Conservation (phyloP, 2,113 vertebrate genomes). For the Lamprologus speciosus region DNA sequence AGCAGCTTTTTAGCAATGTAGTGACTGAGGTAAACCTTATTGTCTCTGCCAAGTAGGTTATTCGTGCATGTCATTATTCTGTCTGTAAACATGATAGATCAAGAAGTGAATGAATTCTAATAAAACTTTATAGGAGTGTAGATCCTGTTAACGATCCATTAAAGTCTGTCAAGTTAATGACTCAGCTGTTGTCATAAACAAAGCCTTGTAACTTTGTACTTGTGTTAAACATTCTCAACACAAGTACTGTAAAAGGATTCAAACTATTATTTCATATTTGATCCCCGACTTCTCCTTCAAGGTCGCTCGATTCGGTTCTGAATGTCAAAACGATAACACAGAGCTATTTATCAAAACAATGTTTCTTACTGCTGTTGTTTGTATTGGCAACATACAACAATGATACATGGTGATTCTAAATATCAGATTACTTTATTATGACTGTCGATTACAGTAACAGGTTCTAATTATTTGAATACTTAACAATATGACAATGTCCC, state of each 20-base stretch:
- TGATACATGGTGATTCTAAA: background rate
- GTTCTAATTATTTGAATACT: background rate
- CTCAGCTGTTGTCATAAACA: background rate
- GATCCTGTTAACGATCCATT: background rate
- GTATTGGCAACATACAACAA: background rate
- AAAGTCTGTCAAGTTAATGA: background rate
- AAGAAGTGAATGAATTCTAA: background rate
- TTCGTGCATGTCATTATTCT: too few relatives aligned
- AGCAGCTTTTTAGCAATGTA: too few relatives aligned
- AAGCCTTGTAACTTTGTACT: background rate
- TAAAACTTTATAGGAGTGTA: background rate
- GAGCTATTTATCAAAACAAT: background rate
- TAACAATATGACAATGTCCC: background rate
- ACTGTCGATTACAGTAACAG: background rate
- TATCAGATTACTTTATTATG: background rate
- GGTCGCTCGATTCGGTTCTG: background rate
- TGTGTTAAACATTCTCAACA: background rate
- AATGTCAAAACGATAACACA: background rate
- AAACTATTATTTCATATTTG: background rate
- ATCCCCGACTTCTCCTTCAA: background rate
- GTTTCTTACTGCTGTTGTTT: background rate
- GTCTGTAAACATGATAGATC: too few relatives aligned
- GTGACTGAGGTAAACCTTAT: too few relatives aligned
- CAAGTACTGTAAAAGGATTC: background rate
- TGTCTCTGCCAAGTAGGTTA: too few relatives aligned